Base-by-base conservation (phyloP, 1,140 invertebrate genomes). In the Plutomurus gul region DNA sequence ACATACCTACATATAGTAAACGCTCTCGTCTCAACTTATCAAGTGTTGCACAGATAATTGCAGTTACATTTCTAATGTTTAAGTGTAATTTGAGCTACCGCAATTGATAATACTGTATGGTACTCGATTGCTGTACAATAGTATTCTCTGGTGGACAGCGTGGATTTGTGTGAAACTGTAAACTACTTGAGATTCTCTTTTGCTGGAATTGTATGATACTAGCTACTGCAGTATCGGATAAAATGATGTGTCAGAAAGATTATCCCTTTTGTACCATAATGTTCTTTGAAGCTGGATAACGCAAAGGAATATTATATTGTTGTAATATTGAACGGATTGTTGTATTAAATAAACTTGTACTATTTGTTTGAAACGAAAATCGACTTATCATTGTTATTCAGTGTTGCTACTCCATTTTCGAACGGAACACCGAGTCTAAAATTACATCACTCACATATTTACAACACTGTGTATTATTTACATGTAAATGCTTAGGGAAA, bases 281-380 rank as follows among this genome's bases (percentile, higher is more conserved):
- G 70, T 78, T 78, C 70, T 78, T 78, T 73, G 76, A 78, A 39
- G 76, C 76, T 51, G 76, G 76, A 73, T 78, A 51, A 78, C n/a
- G n/a, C n/a, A n/a, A n/a, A n/a, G n/a, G n/a, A n/a, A n/a, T n/a
- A n/a, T n/a, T n/a, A n/a, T n/a, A n/a, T n/a, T n/a, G n/a, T n/a
- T n/a, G n/a, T n/a, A n/a, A n/a, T n/a, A n/a, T n/a, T n/a, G 18
- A 49, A n/a, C 10, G 11, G 27, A 37, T 56, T 37, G 11, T 5
- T 39, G 20, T 33, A 36, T 37, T 27, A 11, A 56, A 13, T 56
- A 60, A 36, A 56, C 20, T 76, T 22, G 1, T 7, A 22, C 18
- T 76, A 49, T 56, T 16, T 39, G 1, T 18, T 60, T 25, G 7
- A 37, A 43, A 36, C 25, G 27, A 10, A 71, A 71, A 47, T 37